Conservation (phyloP, 2,113 vertebrate species). For the Chroicocephalus ridibundus region DNA sequence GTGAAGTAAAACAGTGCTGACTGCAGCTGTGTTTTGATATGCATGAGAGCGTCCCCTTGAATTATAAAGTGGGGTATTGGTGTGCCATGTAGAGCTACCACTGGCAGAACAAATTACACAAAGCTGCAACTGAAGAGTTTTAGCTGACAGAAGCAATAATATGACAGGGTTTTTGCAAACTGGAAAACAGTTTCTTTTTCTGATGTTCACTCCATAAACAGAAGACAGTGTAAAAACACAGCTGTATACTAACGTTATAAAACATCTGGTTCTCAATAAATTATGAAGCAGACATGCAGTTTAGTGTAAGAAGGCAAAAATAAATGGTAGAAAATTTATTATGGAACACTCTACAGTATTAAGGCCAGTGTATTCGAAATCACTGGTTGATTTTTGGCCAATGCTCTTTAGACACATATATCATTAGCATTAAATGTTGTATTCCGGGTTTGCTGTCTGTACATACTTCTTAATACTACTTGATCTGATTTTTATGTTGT, state of each 20-base stretch:
- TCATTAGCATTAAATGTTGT: not conserved
- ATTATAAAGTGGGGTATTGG: not conserved
- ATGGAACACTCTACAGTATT: not conserved
- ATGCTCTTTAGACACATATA: not conserved
- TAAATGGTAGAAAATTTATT: not conserved
- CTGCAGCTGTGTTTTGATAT: not conserved
- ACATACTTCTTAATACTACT: not conserved
- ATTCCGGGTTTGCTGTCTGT: not conserved
- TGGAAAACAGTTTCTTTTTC: not conserved
- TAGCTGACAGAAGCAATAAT: not conserved
- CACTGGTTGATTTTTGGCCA: not conserved
- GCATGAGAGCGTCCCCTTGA: not conserved
- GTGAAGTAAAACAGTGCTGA: not conserved
- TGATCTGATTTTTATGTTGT: not conserved
- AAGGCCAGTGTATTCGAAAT: not conserved
- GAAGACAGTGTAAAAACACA: not conserved
- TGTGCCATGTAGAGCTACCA: not conserved
- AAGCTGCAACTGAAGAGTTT: not conserved
- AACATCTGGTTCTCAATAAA: not conserved
- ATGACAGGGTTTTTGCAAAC: not conserved
- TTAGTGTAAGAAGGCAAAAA: not conserved
- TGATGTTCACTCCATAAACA: not conserved
- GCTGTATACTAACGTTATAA: not conserved
- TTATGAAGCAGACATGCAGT: not conserved
- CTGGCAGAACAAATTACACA: not conserved